A percentile compares a stretch with the other conserved stretches of the same genome.
phyloP scores from a whole-genome alignment of 2,113 vertebrate genomes.

The Sapayoa aenigma region DNA sequence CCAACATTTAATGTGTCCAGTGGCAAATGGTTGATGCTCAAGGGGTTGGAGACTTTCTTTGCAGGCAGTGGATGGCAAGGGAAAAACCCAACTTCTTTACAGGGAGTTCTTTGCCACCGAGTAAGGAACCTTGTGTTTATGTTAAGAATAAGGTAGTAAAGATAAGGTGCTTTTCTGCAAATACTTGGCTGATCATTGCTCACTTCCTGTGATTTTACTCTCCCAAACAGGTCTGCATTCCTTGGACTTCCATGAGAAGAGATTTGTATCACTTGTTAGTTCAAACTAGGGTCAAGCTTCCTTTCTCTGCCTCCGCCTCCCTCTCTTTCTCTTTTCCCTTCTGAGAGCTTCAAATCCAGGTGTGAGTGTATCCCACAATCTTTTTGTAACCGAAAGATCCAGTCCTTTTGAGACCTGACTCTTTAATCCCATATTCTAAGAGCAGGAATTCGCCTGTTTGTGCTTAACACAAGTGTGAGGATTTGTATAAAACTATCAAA shows the following conservation, averaged over 20 bases:
- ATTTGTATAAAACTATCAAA: not conserved
- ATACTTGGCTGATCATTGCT: not conserved
- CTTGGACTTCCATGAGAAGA: not conserved
- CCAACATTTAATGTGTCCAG: not conserved
- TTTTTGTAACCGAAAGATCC: not conserved
- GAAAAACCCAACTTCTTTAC: not conserved
- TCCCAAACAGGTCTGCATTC: conserved; percentile 10
- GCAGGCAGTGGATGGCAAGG: not conserved
- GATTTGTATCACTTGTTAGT: not conserved
- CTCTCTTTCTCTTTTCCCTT: not conserved
- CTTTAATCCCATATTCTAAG: not conserved
- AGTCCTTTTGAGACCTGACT: not conserved
- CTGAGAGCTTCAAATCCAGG: not conserved
- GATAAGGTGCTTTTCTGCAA: not conserved
- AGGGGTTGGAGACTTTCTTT: not conserved
- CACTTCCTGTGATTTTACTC: conserved; percentile 19
- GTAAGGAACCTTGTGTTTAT: not conserved
- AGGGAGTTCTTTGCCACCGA: not conserved
- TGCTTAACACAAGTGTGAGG: not conserved
- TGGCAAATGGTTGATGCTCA: not conserved
- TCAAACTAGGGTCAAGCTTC: conserved; percentile 27
- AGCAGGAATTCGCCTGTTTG: not conserved
- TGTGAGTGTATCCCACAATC: not conserved
- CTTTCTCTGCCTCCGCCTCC: not conserved
- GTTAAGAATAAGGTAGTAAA: not conserved